A percentile compares a stretch with the other conserved stretches of the same genome.
phyloP scores from a whole-genome alignment of 37 sponge, comb jelly and placozoan species.

The Oscarella lobularis region DNA sequence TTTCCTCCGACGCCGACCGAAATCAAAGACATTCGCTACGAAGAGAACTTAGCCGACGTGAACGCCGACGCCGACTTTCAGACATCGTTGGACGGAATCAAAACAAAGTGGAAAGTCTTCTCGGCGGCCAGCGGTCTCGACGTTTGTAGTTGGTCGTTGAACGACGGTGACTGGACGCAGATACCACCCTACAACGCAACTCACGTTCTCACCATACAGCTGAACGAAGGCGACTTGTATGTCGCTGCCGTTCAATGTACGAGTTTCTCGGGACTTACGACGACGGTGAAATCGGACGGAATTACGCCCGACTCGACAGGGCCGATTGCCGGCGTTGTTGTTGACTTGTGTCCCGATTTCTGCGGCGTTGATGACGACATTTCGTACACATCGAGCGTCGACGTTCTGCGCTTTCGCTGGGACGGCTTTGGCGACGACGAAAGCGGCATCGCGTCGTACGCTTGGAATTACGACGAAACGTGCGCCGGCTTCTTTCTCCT shows the following conservation, averaged over 20 bases:
- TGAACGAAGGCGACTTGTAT: background rate
- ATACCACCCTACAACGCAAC: too few species aligned
- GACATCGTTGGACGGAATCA: background rate
- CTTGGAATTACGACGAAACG: background rate
- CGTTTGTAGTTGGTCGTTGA: background rate
- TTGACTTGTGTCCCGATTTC: background rate
- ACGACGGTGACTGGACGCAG: background rate
- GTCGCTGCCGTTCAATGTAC: background rate
- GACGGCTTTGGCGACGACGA: background rate
- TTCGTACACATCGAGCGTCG: background rate
- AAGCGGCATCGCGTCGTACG: constrained; percentile 1
- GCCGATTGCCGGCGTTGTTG: background rate
- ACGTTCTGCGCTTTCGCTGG: background rate
- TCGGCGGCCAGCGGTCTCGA: background rate
- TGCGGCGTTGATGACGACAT: background rate
- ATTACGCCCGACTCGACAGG: background rate
- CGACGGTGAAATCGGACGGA: background rate
- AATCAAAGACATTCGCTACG: background rate
- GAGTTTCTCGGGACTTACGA: background rate
- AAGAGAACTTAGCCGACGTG: background rate
- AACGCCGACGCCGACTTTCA: background rate
- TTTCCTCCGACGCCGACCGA: background rate
- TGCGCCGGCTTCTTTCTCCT: background rate
- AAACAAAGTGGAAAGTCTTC: background rate
- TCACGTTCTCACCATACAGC: too few species aligned